Conservation (phyloP, 2,113 vertebrate genomes). For the Beaufortia kweichowensis region DNA sequence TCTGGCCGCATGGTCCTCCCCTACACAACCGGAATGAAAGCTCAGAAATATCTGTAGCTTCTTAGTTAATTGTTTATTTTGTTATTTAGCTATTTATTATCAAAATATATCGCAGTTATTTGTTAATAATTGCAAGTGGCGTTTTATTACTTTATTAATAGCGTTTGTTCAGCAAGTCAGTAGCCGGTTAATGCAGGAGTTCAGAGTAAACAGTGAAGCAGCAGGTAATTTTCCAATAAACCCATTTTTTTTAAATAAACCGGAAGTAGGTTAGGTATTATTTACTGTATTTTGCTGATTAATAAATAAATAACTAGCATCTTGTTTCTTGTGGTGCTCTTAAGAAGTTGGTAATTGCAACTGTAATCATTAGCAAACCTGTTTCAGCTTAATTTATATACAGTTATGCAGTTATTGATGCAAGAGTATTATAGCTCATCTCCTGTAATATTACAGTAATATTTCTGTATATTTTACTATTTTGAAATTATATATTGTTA, state of each 20-base stretch:
- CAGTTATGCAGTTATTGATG: no score
- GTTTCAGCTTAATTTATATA: not conserved
- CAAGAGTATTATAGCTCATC: no score
- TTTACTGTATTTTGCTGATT: not conserved
- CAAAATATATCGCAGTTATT: no score
- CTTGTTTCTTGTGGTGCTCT: not conserved
- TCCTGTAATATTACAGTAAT: no score
- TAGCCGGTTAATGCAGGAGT: not conserved
- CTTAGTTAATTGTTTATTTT: not conserved
- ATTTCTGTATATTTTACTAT: no score
- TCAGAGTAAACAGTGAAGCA: not conserved
- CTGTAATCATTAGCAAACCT: not conserved
- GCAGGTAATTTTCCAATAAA: constrained; percentile 8
- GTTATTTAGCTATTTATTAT: not conserved
- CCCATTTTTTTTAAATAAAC: no score
- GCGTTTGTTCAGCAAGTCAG: not conserved
- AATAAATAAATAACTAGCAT: not conserved
- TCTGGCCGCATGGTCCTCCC: not conserved
- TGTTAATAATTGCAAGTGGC: not conserved
- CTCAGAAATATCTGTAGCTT: not conserved
- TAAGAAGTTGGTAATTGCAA: not conserved
- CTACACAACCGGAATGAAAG: not conserved
- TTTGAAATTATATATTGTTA: no score
- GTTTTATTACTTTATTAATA: not conserved
- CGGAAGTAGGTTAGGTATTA: not conserved